Evolutionary conservation across 2,888 invertebrate species (phyloP), one percentile per base, ranked within the genome.

Genomic region (Pandemis heparana): DNA sequence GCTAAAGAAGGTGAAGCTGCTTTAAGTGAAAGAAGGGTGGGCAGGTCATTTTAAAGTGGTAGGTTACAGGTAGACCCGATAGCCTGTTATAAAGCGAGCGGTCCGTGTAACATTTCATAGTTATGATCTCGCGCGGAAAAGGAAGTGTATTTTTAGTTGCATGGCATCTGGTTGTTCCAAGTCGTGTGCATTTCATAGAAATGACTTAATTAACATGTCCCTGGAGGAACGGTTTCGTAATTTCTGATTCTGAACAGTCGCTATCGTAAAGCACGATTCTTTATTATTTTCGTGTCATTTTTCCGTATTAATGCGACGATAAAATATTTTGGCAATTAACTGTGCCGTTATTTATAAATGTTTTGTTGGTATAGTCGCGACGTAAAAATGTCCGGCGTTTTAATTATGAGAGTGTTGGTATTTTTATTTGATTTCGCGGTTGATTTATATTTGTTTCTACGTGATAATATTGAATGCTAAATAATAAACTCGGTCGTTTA

Each of bases 91-190:
- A 89, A 89, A 89, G 86, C 83, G 87, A 84, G 83, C 88, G 87
- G 87, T 80, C 81, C 83, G 85, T 86, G 88, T 89, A 87, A 86
- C 92, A 91, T 92, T 92, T 92, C 92, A 89, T 91, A 93, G 93
- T 90, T 93, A 93, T 93, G 91, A 86, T 84, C 88, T 83, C 75
- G 87, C 87, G 85, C 88, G 92, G 92, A 93, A 91, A 92, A 90
- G 94, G 93, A 94, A 92, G 94, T 92, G 81, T 93, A 93, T 94
- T 92, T 94, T 92, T 92, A 91, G 92, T 86, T 77, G 77, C 76
- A 86, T 81, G 89, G 92, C 94, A 94, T 94, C 94, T 94, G 94
- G 89, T 85, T 83, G 84, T 83, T 82, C 80, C 82, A 79, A 83
- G 81, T 83, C 81, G 83, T 85, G 79, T 79, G 86, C 85, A 85